Evolutionary conservation across 2,113 vertebrate genomes (phyloP), one percentile per base, ranked within the genome.

Genomic region (Psittacus erithacus): DNA sequence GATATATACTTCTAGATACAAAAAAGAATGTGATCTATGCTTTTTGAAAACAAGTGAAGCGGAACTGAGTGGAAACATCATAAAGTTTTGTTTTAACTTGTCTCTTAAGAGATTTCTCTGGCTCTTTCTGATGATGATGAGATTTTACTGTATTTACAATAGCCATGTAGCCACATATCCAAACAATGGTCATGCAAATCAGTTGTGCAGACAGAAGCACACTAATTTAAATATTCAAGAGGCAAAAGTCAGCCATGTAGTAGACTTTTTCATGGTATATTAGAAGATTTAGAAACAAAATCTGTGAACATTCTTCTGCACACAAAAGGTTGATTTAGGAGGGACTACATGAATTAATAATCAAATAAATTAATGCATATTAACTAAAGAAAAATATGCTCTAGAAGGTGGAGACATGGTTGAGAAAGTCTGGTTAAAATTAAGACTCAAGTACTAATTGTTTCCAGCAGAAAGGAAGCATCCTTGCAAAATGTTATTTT

Each of bases 281-380:
- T 96, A 97, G 62, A 95, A 92, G 73, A 95, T 80, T 71, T 82
- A 92, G 77, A 85, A 94, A 73, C 49, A 97, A 93, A 95, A 80
- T 81, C 25, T 71, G 96, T 97, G 97, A 97, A 71, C 74, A 96
- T 98, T 97, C 96, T 90, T 93, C 83, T 73, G 82, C 78, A 95
- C 43, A 85, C 29, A 95, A 86, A 94, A 90, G 49, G 76, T 71
- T 96, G 96, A 96, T 97, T 98, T 96, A 97, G 63, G 50, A 92
- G 74, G 90, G 62, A 87, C 88, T 73, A 88, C 65, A 86, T 91
- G 55, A 98, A 98, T 97, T 97, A 98, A 97, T 95, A 96, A 93
- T 47, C 64, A 97, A 93, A 62, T 62, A 93, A 49, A 65, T 84
- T 89, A 85, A 87, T 93, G 94, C 91, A 97, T 97, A 95, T 97